These are phyloP conservation scores for Gortyna flavago DNA, from an alignment of 2,888 invertebrate genomes.

Conservation along the genomic window DNA sequence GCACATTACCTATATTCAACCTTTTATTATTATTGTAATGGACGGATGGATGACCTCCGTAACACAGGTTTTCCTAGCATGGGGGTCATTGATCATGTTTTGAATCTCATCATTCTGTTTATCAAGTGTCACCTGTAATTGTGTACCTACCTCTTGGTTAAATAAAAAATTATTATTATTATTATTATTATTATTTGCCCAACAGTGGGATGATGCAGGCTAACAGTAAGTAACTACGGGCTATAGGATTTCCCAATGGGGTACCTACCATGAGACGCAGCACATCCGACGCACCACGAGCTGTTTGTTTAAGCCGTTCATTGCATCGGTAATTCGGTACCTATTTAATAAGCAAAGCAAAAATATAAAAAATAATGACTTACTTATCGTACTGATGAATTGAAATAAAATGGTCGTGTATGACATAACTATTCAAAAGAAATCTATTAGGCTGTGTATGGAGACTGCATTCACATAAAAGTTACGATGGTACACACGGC, in stretches of 20 bases:
- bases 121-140: too few relatives aligned
- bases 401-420: conserved; percentile 7
- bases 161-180: too few relatives aligned
- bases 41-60: too few relatives aligned
- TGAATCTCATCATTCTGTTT: too few relatives aligned
- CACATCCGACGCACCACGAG: neutral
- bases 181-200: too few relatives aligned
- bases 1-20: too few relatives aligned
- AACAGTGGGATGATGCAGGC: neutral
- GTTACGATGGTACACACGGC: too few relatives aligned
- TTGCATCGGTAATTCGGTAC: neutral
- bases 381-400: conserved; percentile 23
- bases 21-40: too few relatives aligned
- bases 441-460: conserved; percentile 44
- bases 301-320: neutral
- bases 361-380: conserved; percentile 5
- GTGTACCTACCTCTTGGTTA: too few relatives aligned
- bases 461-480: neutral
- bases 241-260: neutral
- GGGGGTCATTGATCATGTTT: too few relatives aligned
- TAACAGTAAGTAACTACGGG: neutral
- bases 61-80: too few relatives aligned
- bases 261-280: conserved; percentile 20
- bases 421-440: conserved; percentile 28
- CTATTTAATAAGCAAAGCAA: neutral